Evolutionary conservation across 2,888 invertebrate genomes (phyloP).

Genomic region (Agrochola lota): DNA sequence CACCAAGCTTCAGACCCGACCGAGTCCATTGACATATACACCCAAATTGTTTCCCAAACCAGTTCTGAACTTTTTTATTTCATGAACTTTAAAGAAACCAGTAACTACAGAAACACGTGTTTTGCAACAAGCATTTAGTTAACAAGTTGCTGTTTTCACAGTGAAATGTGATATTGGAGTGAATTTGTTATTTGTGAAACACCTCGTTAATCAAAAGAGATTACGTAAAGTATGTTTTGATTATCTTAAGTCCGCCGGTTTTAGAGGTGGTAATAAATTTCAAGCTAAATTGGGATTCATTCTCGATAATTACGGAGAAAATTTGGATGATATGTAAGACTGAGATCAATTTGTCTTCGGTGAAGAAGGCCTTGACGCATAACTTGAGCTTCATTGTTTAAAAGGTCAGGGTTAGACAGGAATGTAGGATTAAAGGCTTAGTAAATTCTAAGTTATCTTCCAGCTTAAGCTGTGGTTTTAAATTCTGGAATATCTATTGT

Average conservation of each 20-base stretch:
- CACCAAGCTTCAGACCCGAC: neutral
- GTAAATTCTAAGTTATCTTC: constrained; percentile 7
- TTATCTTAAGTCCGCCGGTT: constrained; percentile 10
- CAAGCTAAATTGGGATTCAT: constrained; percentile 9
- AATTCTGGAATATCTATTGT: neutral
- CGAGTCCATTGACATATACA: constrained; percentile 17
- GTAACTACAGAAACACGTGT: constrained; percentile 1
- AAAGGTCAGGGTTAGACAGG: constrained; percentile 15
- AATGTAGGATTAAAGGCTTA: constrained; percentile 18
- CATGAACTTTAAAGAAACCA: constrained; percentile 22
- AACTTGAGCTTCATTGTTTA: constrained; percentile 1
- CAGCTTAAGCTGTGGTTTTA: constrained; percentile 5
- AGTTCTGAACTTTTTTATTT: constrained; percentile 22
- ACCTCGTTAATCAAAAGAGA: constrained; percentile 46
- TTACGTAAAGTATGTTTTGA: constrained; percentile 43
- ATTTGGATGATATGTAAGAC: neutral
- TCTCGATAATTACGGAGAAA: constrained; percentile 22
- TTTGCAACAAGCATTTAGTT: constrained; percentile 19
- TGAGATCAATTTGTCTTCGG: constrained; percentile 17
- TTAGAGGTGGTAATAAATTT: constrained; percentile 34
- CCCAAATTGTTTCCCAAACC: constrained; percentile 33
- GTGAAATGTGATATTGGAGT: constrained; percentile 13
- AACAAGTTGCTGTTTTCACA: neutral
- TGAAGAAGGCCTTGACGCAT: constrained; percentile 13
- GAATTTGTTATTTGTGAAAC: constrained; percentile 13